Evolutionary conservation across 2,797 vertebrate genomes (phyloP).

Genomic region (Squalus acanthias): DNA sequence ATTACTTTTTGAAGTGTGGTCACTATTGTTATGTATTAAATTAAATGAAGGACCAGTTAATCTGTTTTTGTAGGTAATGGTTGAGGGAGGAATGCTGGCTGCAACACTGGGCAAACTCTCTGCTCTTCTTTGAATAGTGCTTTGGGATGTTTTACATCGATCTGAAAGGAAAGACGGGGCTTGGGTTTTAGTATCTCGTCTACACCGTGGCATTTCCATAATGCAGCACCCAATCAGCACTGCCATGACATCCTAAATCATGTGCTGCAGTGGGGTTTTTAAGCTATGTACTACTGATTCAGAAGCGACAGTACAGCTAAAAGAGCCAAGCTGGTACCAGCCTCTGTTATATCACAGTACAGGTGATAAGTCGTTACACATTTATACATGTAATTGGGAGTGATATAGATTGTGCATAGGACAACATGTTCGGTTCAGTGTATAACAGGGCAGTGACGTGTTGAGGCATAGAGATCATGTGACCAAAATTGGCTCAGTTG

Average conservation of each 20-base stretch:
- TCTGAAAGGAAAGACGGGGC: not conserved
- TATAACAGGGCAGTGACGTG: not conserved
- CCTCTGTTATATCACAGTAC: not conserved
- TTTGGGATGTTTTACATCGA: not conserved
- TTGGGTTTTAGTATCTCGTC: not conserved
- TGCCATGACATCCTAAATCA: not conserved
- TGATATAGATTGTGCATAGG: not conserved
- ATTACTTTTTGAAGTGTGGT: not conserved
- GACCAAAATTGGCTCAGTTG: not conserved
- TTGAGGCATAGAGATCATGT: not conserved
- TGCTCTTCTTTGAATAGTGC: not conserved
- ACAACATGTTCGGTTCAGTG: not conserved
- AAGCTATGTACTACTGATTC: not conserved
- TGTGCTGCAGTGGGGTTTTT: not conserved
- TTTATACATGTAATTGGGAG: not conserved
- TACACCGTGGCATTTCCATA: not conserved
- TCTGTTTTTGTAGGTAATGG: not conserved
- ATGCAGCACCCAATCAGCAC: not conserved
- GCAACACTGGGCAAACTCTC: not conserved
- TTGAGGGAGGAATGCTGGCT: not conserved
- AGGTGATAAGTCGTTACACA: not conserved
- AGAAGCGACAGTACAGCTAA: not conserved
- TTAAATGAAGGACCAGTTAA: not conserved
- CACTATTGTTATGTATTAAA: not conserved
- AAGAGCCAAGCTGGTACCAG: not conserved